These are phyloP conservation scores for Netelia melanura DNA, from an alignment of 2,888 invertebrate species.

Conservation along the genomic window DNA sequence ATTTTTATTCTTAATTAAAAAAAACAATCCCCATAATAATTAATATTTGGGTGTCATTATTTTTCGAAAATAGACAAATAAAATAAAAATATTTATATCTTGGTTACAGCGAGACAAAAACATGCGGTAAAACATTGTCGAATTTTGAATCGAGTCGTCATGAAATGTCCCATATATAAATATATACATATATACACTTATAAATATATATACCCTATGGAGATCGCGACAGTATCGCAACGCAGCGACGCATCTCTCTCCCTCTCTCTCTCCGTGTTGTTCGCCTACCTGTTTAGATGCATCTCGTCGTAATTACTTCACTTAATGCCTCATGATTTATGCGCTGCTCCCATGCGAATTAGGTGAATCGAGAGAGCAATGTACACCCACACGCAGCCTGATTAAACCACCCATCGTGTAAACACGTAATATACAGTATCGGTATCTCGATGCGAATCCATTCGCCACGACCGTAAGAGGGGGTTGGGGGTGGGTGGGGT, in stretches of 20 bases:
- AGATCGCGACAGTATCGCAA: conserved; percentile 47
- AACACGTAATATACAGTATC: conserved; percentile 58
- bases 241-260: conserved; percentile 32
- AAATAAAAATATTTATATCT: too few relatives aligned
- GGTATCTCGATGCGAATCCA: conserved; percentile 45
- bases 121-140: too few relatives aligned
- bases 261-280: conserved; percentile 61
- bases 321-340: conserved; percentile 82
- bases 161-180: not conserved
- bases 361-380: conserved; percentile 77
- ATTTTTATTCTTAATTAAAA: too few relatives aligned
- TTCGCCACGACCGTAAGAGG: not conserved
- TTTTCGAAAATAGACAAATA: too few relatives aligned
- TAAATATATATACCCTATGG: not conserved
- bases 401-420: conserved; percentile 58
- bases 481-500: not conserved
- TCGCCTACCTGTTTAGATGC: conserved; percentile 79
- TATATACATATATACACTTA: conserved; percentile 4
- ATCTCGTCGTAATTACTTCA: conserved; percentile 78
- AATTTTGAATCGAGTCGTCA: not conserved
- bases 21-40: too few relatives aligned
- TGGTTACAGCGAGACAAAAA: too few relatives aligned
- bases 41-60: too few relatives aligned
- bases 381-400: conserved; percentile 34
- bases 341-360: conserved; percentile 76